Evolutionary conservation across 2,888 invertebrate species (phyloP), one percentile per base, ranked within the genome.

Genomic region (Hylaea fasciaria): DNA sequence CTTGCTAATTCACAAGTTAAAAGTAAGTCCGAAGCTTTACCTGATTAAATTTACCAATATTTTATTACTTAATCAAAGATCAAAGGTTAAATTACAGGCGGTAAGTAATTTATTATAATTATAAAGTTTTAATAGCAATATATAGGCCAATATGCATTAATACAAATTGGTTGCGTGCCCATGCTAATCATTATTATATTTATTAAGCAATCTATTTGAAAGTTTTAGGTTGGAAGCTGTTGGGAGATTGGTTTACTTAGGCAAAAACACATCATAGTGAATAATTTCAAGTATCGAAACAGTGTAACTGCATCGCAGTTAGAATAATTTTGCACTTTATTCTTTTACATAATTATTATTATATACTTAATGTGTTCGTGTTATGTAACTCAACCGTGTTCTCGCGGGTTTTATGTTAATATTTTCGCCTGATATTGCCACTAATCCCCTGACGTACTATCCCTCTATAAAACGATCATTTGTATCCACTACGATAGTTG

Each of bases 161-260:
- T 65, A 62, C 44, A 62, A 65, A 62, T 57, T 44, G 56, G 50
- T 57, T 56, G 62, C 58, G 49, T 58, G 61, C 50, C 58, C 58
- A 58, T 56, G 41, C 52, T 56, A 53, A 62, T 52, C 46, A 57
- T 55, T 51, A 55, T 58, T 56, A 49, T 56, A 53, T 62, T 54
- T 62, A 65, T 65, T 62, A 65, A 56, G 56, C 46, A 55, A 52
- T 64, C 51, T 50, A 46, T 62, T 62, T 57, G 56, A 62, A 62
- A 62, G 61, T 62, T 29, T 29, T 62, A 57, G 61, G 16, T 48
- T 14, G 14, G 13, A 44, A 52, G 52, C 39, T n/a, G 16, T 12
- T 37, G 47, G 4, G 0, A 4, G 0, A 45, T 16, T 37, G 49
- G 7, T 14, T 54, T 40, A 59, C 53, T 29, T 3, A 11, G 22